These are phyloP conservation scores for Anoplius nigerrimus DNA, from an alignment of 2,888 invertebrate genomes.

Conservation along the genomic window DNA sequence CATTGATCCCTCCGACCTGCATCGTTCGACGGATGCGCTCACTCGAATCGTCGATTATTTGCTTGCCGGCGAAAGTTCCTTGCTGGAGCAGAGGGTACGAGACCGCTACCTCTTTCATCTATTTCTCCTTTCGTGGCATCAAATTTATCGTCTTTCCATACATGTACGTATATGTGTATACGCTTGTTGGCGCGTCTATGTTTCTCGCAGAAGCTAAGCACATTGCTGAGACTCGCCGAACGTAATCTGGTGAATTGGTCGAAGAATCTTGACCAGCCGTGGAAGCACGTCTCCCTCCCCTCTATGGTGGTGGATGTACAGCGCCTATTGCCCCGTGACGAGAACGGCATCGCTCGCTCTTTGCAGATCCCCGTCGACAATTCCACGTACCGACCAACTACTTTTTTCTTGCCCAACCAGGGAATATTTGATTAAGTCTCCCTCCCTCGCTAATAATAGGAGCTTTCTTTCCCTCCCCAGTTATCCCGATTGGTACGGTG, in stretches of 20 bases:
- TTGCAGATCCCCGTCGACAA: slow-evolving; percentile 68
- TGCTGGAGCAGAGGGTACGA: slow-evolving; percentile 84
- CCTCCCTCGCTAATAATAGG: too few species aligned
- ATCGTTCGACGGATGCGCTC: slow-evolving; percentile 78
- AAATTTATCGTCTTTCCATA: too few species aligned
- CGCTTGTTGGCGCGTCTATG: too few species aligned
- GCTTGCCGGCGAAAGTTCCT: slow-evolving; percentile 81
- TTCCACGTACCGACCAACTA: slow-evolving; percentile 58
- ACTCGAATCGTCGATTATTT: slow-evolving; percentile 82
- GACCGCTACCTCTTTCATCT: too few species aligned
- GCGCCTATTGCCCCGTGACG: slow-evolving; percentile 62
- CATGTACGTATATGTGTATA: too few species aligned
- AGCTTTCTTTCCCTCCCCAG: slow-evolving; percentile 54
- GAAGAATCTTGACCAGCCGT: slow-evolving; percentile 59
- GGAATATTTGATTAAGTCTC: too few species aligned
- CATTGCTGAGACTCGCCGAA: slow-evolving; percentile 71
- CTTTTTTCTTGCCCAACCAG: neutral
- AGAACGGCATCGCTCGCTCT: slow-evolving; percentile 62
- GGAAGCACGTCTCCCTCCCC: slow-evolving; percentile 67
- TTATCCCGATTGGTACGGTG: slow-evolving; percentile 75
- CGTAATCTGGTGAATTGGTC: slow-evolving; percentile 73
- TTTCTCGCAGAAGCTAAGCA: slow-evolving; percentile 66
- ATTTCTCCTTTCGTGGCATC: too few species aligned
- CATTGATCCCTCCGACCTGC: slow-evolving; percentile 75
- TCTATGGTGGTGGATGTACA: slow-evolving; percentile 71